These are phyloP conservation scores for Hyperopisus bebe DNA, from an alignment of 2,113 vertebrate genomes.

Conservation along the genomic window DNA sequence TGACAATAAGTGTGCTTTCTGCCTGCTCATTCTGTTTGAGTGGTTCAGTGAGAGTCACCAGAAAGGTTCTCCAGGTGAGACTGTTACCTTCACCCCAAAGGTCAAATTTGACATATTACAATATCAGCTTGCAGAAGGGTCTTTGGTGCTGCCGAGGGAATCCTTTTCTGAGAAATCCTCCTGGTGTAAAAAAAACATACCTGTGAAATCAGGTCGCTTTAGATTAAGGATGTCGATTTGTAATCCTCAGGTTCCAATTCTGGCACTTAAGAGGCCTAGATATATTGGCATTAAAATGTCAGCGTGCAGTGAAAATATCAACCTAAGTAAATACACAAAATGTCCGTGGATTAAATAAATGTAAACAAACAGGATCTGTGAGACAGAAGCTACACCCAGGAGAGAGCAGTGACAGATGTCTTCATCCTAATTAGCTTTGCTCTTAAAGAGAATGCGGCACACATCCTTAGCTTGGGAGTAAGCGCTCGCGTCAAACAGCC, in stretches of 20 bases:
- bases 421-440: conserved; percentile 9
- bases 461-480: background rate
- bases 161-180: background rate
- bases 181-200: background rate
- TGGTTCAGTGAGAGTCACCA: background rate
- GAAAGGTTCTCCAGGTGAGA: background rate
- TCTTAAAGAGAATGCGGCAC: background rate
- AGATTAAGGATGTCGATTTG: background rate
- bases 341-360: background rate
- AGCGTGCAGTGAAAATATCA: background rate
- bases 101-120: background rate
- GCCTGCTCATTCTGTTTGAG: background rate
- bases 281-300: background rate
- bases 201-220: background rate
- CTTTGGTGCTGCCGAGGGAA: background rate
- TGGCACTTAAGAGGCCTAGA: background rate
- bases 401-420: conserved; percentile 2
- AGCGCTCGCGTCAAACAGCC: background rate
- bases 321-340: background rate
- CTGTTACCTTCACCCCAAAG: background rate
- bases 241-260: background rate
- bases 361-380: background rate
- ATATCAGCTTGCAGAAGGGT: background rate
- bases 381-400: background rate
- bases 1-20: background rate